These are phyloP conservation scores for Montipora sp. DNA, from an alignment of 64 coral and sea anemone genomes.

Conservation along the genomic window DNA sequence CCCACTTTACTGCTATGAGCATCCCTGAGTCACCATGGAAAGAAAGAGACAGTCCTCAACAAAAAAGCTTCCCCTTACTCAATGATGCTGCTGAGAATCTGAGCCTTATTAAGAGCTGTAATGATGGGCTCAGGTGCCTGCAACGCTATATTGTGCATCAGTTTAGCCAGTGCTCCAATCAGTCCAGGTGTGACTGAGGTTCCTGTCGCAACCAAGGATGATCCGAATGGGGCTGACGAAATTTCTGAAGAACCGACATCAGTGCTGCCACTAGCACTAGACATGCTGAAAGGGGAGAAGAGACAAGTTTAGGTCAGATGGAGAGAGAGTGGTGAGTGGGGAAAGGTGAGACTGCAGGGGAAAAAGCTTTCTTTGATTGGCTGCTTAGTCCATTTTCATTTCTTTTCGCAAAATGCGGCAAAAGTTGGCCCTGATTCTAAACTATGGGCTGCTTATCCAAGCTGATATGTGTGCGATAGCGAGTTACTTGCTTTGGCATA, in stretches of 20 bases:
- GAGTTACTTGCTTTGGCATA: too few relatives aligned
- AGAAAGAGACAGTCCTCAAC: neutral
- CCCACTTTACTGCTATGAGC: too few relatives aligned
- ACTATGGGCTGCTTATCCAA: too few relatives aligned
- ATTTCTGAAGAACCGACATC: slow-evolving; percentile 12
- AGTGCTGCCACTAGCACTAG: slow-evolving; percentile 63
- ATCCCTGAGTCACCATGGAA: too few relatives aligned
- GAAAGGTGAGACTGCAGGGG: too few relatives aligned
- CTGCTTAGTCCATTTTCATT: neutral
- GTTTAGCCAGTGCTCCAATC: slow-evolving; percentile 65
- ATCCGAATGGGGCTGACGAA: slow-evolving; percentile 36
- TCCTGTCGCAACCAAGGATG: slow-evolving; percentile 24
- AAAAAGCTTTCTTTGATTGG: too few relatives aligned
- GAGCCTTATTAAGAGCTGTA: slow-evolving; percentile 65
- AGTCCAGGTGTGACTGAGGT: slow-evolving; percentile 78
- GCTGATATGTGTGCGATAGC: too few relatives aligned
- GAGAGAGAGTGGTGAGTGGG: too few relatives aligned
- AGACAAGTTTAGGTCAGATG: neutral
- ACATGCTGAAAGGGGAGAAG: slow-evolving; percentile 56
- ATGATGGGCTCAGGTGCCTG: slow-evolving; percentile 49
- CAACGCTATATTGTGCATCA: slow-evolving; percentile 75
- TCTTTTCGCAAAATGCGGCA: too few relatives aligned
- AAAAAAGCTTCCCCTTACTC: neutral
- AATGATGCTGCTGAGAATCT: slow-evolving; percentile 35
- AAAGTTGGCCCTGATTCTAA: too few relatives aligned